Percentiles rank a stretch among this genome's conserved stretches.
phyloP scores from a whole-genome alignment of 2,888 invertebrate genomes.

The Trisateles emortualis region DNA sequence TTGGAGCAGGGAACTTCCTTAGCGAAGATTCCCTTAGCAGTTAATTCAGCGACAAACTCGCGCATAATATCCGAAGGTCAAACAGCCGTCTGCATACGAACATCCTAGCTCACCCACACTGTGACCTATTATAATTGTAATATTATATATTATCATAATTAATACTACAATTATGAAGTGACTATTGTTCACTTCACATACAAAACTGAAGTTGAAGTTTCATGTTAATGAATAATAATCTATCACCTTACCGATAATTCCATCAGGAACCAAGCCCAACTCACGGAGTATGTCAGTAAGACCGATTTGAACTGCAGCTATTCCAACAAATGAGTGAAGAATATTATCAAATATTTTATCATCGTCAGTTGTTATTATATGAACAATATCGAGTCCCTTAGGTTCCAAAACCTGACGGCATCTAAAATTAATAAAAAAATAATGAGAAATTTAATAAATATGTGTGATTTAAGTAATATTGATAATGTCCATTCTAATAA shows the following conservation, averaged over 20 bases:
- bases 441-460: too few relatives aligned
- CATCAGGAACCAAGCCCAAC: slow-evolving; percentile 89
- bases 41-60: slow-evolving; percentile 84
- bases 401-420: slow-evolving; percentile 87
- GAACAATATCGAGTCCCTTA: slow-evolving; percentile 88
- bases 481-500: slow-evolving; percentile 35
- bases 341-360: slow-evolving; percentile 86
- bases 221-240: too few relatives aligned
- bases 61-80: slow-evolving; percentile 90
- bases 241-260: slow-evolving; percentile 86
- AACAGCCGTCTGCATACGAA: slow-evolving; percentile 96
- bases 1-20: slow-evolving; percentile 89
- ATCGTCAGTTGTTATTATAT: slow-evolving; percentile 89
- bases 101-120: slow-evolving; percentile 98
- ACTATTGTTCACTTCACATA: too few relatives aligned
- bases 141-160: too few relatives aligned
- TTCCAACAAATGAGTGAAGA: slow-evolving; percentile 60
- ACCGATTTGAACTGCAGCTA: slow-evolving; percentile 89
- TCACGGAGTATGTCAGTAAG: slow-evolving; percentile 69
- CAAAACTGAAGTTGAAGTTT: too few relatives aligned
- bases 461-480: neutral
- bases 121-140: too few relatives aligned
- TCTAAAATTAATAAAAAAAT: slow-evolving; percentile 46
- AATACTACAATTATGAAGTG: too few relatives aligned
- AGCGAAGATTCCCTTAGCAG: slow-evolving; percentile 68